These are phyloP conservation scores for Pholis gunnellus DNA, from an alignment of 2,113 vertebrate genomes.

Conservation along the genomic window DNA sequence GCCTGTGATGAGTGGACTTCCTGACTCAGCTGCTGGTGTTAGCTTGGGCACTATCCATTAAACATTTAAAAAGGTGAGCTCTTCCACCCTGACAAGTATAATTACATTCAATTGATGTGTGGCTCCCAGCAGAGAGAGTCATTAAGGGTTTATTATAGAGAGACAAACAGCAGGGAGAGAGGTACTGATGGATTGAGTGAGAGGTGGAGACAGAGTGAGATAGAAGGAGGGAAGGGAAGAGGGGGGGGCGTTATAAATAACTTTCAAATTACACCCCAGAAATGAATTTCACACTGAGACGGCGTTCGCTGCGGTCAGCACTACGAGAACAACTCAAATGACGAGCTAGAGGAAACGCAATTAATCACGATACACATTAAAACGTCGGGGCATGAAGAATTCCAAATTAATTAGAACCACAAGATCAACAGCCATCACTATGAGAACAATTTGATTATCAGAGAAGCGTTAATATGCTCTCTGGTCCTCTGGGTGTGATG, in stretches of 20 bases:
- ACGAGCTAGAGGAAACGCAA: not conserved
- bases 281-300: slow-evolving; percentile 56
- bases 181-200: not conserved
- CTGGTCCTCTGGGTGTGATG: too few species aligned
- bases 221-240: not conserved
- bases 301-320: slow-evolving; percentile 23
- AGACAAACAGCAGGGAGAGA: slow-evolving; percentile 1
- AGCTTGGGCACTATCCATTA: slow-evolving; percentile 38
- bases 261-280: slow-evolving; percentile 38
- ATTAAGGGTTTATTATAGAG: slow-evolving; percentile 56
- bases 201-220: slow-evolving; percentile 8
- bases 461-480: not conserved
- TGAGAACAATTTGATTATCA: not conserved
- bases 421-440: not conserved
- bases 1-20: slow-evolving; percentile 2
- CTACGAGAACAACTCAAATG: not conserved
- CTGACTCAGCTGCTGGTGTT: slow-evolving; percentile 33
- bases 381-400: not conserved
- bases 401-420: not conserved
- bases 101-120: slow-evolving; percentile 14
- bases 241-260: slow-evolving; percentile 9
- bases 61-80: slow-evolving; percentile 35
- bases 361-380: not conserved
- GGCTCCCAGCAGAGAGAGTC: slow-evolving; percentile 17
- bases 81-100: slow-evolving; percentile 36